phyloP scores from a whole-genome alignment of 2,888 invertebrate species.

The Camptogramma bilineatum region DNA sequence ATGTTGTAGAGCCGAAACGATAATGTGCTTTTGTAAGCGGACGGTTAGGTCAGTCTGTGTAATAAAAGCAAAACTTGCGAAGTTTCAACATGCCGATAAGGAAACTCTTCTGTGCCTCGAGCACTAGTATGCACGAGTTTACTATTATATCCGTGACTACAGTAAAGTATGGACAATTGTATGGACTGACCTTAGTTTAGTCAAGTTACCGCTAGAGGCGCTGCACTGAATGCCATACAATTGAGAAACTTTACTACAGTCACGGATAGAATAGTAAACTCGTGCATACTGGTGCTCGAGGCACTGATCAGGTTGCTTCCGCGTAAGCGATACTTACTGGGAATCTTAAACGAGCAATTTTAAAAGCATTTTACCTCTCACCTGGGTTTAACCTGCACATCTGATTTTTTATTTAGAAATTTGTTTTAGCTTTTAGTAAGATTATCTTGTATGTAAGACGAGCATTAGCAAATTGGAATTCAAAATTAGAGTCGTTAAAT shows the following conservation, averaged over 20 bases:
- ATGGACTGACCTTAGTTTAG: no score
- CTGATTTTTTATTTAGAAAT: neutral
- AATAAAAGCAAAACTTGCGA: conserved; percentile 2
- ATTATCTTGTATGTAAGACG: no score
- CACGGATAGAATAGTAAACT: no score
- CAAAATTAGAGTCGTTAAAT: no score
- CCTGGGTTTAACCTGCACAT: neutral
- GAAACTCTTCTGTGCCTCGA: conserved; percentile 22
- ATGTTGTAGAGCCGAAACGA: neutral
- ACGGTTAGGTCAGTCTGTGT: neutral
- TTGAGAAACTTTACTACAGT: no score
- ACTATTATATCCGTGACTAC: no score
- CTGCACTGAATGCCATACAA: no score
- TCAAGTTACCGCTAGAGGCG: no score
- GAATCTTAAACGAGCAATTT: conserved; percentile 8
- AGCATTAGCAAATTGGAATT: no score
- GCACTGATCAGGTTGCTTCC: conserved; percentile 24
- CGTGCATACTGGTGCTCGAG: no score
- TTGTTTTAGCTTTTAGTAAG: neutral
- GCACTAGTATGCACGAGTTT: no score
- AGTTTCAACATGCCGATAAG: conserved; percentile 21
- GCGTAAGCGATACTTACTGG: conserved; percentile 25
- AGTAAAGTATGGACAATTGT: no score
- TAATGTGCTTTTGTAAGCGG: neutral
- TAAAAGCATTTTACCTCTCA: conserved; percentile 13